These are phyloP conservation scores for Osedax frankpressi DNA, from an alignment of 2,888 invertebrate genomes.

Conservation along the genomic window DNA sequence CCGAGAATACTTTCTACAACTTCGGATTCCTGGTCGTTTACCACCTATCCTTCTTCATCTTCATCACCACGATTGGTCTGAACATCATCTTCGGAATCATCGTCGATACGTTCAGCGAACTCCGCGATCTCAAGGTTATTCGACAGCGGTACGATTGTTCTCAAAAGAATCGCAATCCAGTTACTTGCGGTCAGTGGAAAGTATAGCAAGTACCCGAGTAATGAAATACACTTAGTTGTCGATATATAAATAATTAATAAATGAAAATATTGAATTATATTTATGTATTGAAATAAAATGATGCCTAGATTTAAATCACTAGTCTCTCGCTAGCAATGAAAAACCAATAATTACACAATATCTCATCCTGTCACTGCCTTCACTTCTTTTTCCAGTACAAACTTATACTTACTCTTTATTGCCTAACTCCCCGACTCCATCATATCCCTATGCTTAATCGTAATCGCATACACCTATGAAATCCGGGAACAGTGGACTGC, in stretches of 20 bases:
- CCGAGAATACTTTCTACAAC: constrained; percentile 29
- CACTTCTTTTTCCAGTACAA: no score
- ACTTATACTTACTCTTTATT: no score
- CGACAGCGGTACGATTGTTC: neutral
- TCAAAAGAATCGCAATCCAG: neutral
- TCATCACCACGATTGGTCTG: constrained; percentile 47
- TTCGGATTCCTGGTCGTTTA: constrained; percentile 30
- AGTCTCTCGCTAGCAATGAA: no score
- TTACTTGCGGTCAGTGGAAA: neutral
- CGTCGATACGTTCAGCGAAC: constrained; percentile 47
- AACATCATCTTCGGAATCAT: constrained; percentile 49
- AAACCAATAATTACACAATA: no score
- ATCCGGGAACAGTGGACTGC: constrained; percentile 48
- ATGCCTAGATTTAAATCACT: no score
- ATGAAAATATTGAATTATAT: no score
- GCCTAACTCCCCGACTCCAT: no score
- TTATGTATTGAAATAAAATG: no score
- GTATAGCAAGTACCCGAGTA: neutral
- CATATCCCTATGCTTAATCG: no score
- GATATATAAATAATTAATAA: no score
- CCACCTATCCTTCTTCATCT: constrained; percentile 47
- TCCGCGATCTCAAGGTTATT: constrained; percentile 44
- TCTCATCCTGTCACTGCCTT: no score
- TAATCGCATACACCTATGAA: no score
- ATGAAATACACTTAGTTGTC: neutral